phyloP scores from a whole-genome alignment of 2,888 invertebrate genomes.

The Tenthredo scrophulariae region DNA sequence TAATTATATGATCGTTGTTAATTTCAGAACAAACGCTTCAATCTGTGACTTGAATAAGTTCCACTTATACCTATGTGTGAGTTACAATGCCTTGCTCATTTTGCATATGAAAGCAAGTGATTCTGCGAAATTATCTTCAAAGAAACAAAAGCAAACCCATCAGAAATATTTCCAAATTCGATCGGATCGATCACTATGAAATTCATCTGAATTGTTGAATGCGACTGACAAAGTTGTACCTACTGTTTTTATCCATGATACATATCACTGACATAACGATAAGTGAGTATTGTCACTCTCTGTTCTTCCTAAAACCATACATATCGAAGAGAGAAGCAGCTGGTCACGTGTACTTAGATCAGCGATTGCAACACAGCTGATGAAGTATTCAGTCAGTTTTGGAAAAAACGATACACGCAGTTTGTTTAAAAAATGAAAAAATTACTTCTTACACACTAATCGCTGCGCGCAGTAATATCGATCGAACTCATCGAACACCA shows the following conservation, averaged over 20 bases:
- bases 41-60: neutral
- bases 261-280: too few species aligned
- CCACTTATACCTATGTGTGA: neutral
- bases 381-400: too few species aligned
- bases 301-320: too few species aligned
- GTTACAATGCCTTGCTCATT: neutral
- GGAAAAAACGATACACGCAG: too few species aligned
- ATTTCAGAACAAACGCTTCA: neutral
- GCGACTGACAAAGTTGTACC: neutral
- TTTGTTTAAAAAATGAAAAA: too few species aligned
- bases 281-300: too few species aligned
- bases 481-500: neutral
- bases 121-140: neutral
- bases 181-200: neutral
- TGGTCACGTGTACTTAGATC: too few species aligned
- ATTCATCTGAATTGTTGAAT: neutral
- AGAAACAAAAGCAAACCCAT: neutral
- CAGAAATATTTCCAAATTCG: neutral
- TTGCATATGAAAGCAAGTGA: neutral
- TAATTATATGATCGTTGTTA: neutral
- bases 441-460: too few species aligned
- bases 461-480: too few species aligned
- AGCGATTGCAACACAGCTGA: too few species aligned
- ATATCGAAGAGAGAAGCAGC: too few species aligned
- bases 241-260: neutral